Evolutionary conservation across 2,797 vertebrate genomes (phyloP), one percentile per base, ranked within the genome.

Genomic region (Trachurus trachurus): DNA sequence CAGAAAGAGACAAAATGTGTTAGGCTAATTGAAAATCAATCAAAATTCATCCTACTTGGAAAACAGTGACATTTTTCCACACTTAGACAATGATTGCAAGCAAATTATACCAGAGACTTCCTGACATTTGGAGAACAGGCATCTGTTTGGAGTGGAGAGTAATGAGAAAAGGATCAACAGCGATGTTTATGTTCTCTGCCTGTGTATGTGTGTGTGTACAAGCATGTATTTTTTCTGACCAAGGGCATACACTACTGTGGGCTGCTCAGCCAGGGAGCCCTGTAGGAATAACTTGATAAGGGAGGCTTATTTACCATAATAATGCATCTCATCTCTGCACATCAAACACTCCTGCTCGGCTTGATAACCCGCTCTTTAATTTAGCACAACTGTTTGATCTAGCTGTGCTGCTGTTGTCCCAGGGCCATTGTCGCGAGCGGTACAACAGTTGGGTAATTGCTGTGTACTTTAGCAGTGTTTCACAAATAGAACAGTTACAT

Each of bases 21-120:
- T 90, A n/a, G n/a, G n/a, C n/a, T n/a, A 89, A 92, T 90, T 86
- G 84, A 75, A 91, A 92, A 93, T 92, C 89, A 92, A 91, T 94
- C 50, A 42, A 59, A 82, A 88, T 86, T 77, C 71, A 76, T 89
- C 86, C 83, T 85, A 71, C 40, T 73, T 47, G 70, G 85, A 90
- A 89, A 86, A 86, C 61, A 31, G 50, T 92, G 90, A 90, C 88
- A 92, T 92, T 91, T 89, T 78, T 61, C 44, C 29, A 26, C 76
- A 89, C 60, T 87, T 88, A 88, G 76, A 76, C 80, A 77, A 81
- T 89, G 81, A 93, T 91, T 89, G 88, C 71, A 89, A 87, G 90
- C 83, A 87, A 92, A 93, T 92, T 87, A 93, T 88, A 74, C 83
- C 62, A 54, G 71, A 78, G 68, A 78, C 83, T 90, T 85, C 89